These are phyloP conservation scores for Limnothrissa miodon DNA, from an alignment of 2,113 vertebrate genomes.

Conservation along the genomic window DNA sequence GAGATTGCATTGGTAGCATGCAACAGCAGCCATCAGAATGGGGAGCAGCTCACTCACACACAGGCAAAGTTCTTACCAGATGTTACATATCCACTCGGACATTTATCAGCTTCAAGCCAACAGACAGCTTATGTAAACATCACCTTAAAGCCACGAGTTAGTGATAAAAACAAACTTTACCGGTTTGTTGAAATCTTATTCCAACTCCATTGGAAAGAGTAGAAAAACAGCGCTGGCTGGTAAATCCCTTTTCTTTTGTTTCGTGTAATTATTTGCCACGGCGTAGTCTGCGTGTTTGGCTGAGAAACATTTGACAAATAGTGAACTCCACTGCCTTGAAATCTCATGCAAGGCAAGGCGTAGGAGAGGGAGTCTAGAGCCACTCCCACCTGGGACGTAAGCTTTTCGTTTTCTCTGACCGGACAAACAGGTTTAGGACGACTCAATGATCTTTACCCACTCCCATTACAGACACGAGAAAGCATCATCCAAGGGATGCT, in stretches of 20 bases:
- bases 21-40: slow-evolving; percentile 4
- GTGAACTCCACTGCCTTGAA: slow-evolving; percentile 1
- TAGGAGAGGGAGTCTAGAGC: neutral
- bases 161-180: neutral
- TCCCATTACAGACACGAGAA: neutral
- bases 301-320: slow-evolving; percentile 18
- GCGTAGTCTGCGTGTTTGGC: neutral
- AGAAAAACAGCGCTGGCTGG: neutral
- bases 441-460: neutral
- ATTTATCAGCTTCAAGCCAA: neutral
- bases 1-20: neutral
- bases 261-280: neutral
- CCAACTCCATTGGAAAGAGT: neutral
- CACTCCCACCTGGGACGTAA: slow-evolving; percentile 7
- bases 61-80: neutral
- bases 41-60: neutral
- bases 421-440: slow-evolving; percentile 16
- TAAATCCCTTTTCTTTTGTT: slow-evolving; percentile 16
- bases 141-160: neutral
- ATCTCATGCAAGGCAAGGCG: slow-evolving; percentile 14
- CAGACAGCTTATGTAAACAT: slow-evolving; percentile 16
- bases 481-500: neutral
- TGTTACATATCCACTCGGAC: slow-evolving; percentile 14
- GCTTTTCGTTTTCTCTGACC: slow-evolving; percentile 18
- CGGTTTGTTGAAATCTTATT: neutral